Evolutionary conservation across 2,888 invertebrate genomes (phyloP), one percentile per base, ranked within the genome.

Genomic region (Eudasyphora cyanicolor): DNA sequence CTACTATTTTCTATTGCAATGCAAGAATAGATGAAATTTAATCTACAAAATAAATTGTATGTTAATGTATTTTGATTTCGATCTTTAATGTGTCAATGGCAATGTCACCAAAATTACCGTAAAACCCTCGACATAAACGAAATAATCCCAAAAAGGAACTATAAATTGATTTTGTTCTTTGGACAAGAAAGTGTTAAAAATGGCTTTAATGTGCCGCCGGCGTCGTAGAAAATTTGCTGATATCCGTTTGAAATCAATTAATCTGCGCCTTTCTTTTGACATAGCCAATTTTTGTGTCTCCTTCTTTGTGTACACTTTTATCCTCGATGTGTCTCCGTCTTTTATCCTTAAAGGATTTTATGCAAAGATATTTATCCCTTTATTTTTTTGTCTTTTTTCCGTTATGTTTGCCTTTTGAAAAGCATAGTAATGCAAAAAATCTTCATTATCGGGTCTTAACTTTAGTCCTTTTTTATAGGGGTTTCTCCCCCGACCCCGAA

Each of bases 221-320:
- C 57, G 14, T 24, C 8, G 14, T 14, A 0, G 57, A 57, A 27
- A 57, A 57, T 57, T 57, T 38, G 14, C 24, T 24, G 35, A 67
- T 17, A 67, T 67, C 67, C 12, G 7, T 24, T 42, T 38, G 14
- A 67, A 67, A 67, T 67, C 67, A 38, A 64, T 64, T 64, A 64
- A 64, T 64, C 17, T 17, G 27, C 24, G 42, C 42, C 24, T 35
- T 38, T 38, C 8, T 64, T 67, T n/a, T 29, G 2, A 14, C 27
- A 67, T 21, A 14, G 14, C 67, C 24, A 35, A 42, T 67, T 24
- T 42, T 5, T 38, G 38, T 64, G 35, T 35, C 35, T 35, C 32
- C 70, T 49, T 74, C 12, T 8, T 60, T 75, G 38, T 71, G 24
- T 73, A 64, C 12, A 32, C 42, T 82, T 75, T 75, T 45, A 12